Base-by-base conservation (phyloP, 2,888 invertebrate species). In the Rhaphigaster nebulosa region DNA sequence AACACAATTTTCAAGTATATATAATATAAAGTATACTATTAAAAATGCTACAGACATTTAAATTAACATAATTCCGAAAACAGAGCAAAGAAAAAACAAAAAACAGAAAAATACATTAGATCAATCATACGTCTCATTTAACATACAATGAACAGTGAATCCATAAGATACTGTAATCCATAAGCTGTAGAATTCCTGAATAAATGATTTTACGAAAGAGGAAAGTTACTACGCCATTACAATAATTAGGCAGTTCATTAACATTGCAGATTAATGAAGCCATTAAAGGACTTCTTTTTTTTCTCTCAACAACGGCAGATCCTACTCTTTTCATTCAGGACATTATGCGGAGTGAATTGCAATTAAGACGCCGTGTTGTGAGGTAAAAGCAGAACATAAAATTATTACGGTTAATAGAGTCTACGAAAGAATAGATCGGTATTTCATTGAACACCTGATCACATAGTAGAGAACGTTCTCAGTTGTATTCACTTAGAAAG, bases 241-340 rank as follows among this genome's bases (percentile, higher is more conserved):
- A 76, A 76, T 76, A 76, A 76, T 76, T 76, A 76, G 70, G 70
- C 70, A 76, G 70, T 76, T 76, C 70, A 76, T 76, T 76, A 76
- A 76, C 70, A 76, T 76, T 76, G 70, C 70, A 76, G 70, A 76
- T 76, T 76, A 76, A 76, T 76, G 70, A 76, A 38, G 8, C 20
- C 70, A 38, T 76, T 38, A 76, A 38, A 38, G 70, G 38, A 76
- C 70, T 76, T 76, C 20, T 70, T 70, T 29, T 76, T 76, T 76
- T 38, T 10, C 15, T 29, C n/a, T 76, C 20, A 20, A 20, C 8
- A 76, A 38, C 34, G 34, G 34, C 34, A 76, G 70, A 76, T 76
- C 70, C 70, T 76, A 38, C 34, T 38, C 6, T 76, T 38, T 76
- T 76, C 38, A 76, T 76, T 20, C 20, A 76, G 20, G 38, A 26